phyloP scores from a whole-genome alignment of 2,797 vertebrate species.

The Tenualosa thibaudeaui region DNA sequence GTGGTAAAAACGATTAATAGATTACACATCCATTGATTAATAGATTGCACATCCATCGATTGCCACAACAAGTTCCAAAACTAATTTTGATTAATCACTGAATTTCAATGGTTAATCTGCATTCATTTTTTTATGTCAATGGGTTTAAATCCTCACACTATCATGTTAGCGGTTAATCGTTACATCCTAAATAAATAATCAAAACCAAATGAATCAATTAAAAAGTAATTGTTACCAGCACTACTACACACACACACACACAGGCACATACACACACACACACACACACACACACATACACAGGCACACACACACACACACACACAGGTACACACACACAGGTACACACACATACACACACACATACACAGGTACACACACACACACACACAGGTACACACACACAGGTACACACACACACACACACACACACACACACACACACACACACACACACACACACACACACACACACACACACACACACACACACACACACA shows the following conservation, averaged over 20 bases:
- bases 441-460: not conserved
- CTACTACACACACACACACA: not conserved
- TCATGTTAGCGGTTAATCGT: too few relatives aligned
- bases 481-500: not conserved
- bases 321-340: not conserved
- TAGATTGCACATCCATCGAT: too few relatives aligned
- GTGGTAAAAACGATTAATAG: too few relatives aligned
- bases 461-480: not conserved
- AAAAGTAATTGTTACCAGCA: not conserved
- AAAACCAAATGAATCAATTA: too few relatives aligned
- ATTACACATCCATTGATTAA: too few relatives aligned
- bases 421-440: constrained; percentile 2
- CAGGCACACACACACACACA: not conserved
- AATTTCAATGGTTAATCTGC: too few relatives aligned
- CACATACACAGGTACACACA: not conserved
- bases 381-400: not conserved
- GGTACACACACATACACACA: not conserved
- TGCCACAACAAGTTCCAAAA: too few relatives aligned
- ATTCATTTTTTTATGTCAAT: too few relatives aligned
- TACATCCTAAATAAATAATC: too few relatives aligned
- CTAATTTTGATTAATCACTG: too few relatives aligned
- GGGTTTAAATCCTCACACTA: too few relatives aligned
- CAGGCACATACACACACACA: not conserved
- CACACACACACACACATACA: not conserved
- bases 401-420: not conserved